Conservation (phyloP, 2,113 vertebrate species). For the Bagarius yarrelli region DNA sequence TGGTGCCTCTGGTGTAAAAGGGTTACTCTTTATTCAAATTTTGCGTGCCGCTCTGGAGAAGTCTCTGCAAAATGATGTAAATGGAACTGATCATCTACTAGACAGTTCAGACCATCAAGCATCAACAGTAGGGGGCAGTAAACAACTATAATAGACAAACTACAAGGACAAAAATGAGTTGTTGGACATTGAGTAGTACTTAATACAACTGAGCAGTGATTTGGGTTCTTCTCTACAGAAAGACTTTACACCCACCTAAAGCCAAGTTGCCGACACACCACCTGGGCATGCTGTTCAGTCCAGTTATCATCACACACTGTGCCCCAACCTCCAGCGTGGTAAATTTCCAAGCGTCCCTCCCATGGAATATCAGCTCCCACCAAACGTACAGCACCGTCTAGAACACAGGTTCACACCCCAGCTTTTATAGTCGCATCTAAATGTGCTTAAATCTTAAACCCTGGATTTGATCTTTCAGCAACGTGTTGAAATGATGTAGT, state of each 20-base stretch:
- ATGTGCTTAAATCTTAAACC: background rate
- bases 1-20: background rate
- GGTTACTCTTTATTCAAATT: no score
- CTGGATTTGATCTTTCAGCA: background rate
- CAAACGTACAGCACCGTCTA: slow-evolving; percentile 69
- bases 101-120: background rate
- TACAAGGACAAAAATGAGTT: background rate
- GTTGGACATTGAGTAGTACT: background rate
- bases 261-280: slow-evolving; percentile 71
- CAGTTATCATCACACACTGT: slow-evolving; percentile 72
- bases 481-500: background rate
- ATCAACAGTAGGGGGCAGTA: slow-evolving; percentile 2
- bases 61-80: no score
- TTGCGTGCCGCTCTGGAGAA: no score
- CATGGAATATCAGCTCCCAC: slow-evolving; percentile 58
- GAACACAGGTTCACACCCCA: slow-evolving; percentile 25
- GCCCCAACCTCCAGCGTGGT: slow-evolving; percentile 67
- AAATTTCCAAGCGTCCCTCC: slow-evolving; percentile 69
- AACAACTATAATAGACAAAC: background rate
- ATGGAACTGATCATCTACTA: background rate
- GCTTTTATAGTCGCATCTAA: background rate
- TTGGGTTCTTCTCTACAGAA: background rate
- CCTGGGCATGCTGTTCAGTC: slow-evolving; percentile 64
- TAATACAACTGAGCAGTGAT: background rate
- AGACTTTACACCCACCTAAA: slow-evolving; percentile 62